Evolutionary conservation across 2,888 invertebrate genomes (phyloP), one percentile per base, ranked within the genome.

Genomic region (Carterocephalus palaemon): DNA sequence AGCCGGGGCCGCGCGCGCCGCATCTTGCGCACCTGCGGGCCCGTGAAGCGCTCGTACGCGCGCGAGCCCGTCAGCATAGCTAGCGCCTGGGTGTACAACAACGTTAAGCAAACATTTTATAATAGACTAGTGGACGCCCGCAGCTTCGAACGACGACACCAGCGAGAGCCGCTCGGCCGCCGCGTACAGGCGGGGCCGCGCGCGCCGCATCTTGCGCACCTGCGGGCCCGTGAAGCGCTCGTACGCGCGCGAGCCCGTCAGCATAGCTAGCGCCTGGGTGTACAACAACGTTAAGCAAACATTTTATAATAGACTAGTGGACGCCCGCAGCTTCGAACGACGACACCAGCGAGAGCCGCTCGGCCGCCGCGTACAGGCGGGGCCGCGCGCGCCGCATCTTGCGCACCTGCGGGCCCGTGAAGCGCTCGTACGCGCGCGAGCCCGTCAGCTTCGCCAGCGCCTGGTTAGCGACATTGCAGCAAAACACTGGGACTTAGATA

Each of bases 141-240:
- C n/a, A n/a, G n/a, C n/a, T n/a, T n/a, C 90, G 78, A 99, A 99
- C 58, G 96, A 98, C 64, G 98, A 98, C 2, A 99, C 91, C 28
- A 99, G 85, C 0, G 98, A 97, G 57, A 99, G 95, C 60, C 96
- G 88, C 75, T 95, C 92, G 0, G 97, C 93, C 37, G 78, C 77
- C 3, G 66, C 67, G 63, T 84, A 86, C n/a, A 62, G 70, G 6
- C 83, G 66, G 1, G 72, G 89, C 56, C 90, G 90, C 0, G 89
- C 91, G 62, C 93, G 91, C 56, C 88, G 90, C 55, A 98, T 90
- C 88, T 97, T 98, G 20, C 95, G 92, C 61, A 99, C 98, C 83
- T 99, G 99, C 2, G 94, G 89, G 2, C 95, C 98, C 0, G 98
- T 97, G 81, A 97, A 98, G 43, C 97, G 88, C 75, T 96, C 95